Base-by-base conservation (phyloP, 2,113 vertebrate genomes). In the Syngnathoides biaculeatus region DNA sequence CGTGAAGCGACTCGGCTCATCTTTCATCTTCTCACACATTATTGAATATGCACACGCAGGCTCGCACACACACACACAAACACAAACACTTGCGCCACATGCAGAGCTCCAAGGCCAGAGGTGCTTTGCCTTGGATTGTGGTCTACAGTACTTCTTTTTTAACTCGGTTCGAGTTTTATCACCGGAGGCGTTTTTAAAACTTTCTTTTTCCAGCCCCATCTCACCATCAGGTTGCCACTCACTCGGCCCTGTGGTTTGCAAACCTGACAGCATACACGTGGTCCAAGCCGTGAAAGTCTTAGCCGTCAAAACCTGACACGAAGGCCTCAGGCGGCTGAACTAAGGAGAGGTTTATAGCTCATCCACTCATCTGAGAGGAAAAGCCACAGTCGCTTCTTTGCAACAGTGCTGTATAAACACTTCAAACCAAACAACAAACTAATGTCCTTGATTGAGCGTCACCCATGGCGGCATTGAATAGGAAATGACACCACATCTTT, bases 201-300 rank as follows among this genome's bases (percentile, higher is more conserved):
- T 53, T 56, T 47, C 19, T 79, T 35, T 59, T 61, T 67, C 42
- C 59, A 5, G 58, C 43, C 55, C 20, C 39, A 8, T 65, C 43
- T 56, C 26, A 45, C 74, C 55, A 71, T 67, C 60, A 15, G 19
- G 72, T 64, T 78, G 77, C 67, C 78, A 72, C 27, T 83, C 77
- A 81, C 73, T 73, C 61, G 14, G 40, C 74, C 78, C 65, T 70
- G 35, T 71, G 50, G 0, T 68, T 75, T 59, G 55, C 27, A 60
- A 80, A 52, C 48, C 73, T 68, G 73, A 73, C 73, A 80, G 73
- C 6, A 12, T 78, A 67, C 81, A 85, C 80, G 87, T 89, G 88
- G 88, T 87, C 66, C 61, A 67, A 64, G 62, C 66, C 22, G 66
- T 81, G 86, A 89, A 90, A 91, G 71, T 15, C 76, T 69, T 88